A percentile compares a stretch with the other conserved stretches of the same genome.
Evolutionary conservation across 2,888 invertebrate species (phyloP).

Genomic region (Pseudococcus jackbeardsleyi): DNA sequence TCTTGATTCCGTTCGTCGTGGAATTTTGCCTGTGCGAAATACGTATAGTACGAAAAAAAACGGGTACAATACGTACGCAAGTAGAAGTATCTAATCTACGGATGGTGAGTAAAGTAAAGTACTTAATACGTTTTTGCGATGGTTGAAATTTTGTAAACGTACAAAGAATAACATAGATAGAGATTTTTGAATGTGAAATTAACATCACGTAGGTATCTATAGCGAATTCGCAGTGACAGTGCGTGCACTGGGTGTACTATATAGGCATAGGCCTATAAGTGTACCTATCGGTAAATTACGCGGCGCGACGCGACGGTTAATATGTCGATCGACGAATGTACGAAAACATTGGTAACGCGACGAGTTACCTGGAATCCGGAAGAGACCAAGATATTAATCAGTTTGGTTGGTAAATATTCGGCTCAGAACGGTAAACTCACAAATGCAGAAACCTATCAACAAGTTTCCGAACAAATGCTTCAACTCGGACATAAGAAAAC

Average conservation of each 20-base stretch:
- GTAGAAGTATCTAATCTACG: no score
- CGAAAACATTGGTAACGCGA: not conserved
- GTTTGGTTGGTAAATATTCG: slow-evolving; percentile 56
- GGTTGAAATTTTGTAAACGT: not conserved
- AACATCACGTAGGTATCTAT: not conserved
- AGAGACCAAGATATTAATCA: slow-evolving; percentile 60
- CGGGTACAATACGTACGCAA: no score
- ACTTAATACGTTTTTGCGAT: not conserved
- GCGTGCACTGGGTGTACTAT: not conserved
- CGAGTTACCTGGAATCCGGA: slow-evolving; percentile 61
- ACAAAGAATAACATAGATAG: not conserved
- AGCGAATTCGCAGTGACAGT: not conserved
- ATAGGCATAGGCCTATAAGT: not conserved
- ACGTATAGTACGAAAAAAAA: no score
- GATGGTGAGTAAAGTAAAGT: no score
- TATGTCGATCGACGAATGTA: slow-evolving; percentile 6
- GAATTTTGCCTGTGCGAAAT: not conserved
- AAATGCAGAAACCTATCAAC: slow-evolving; percentile 59
- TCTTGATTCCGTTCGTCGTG: not conserved
- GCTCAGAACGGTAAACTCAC: slow-evolving; percentile 16
- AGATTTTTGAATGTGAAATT: not conserved
- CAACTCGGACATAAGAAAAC: slow-evolving; percentile 58
- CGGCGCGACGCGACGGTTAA: not conserved
- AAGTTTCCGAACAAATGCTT: slow-evolving; percentile 60
- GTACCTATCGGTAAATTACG: not conserved